Percentiles rank a stretch among this genome's conserved stretches.
Evolutionary conservation across 2,888 invertebrate species (phyloP).

Genomic region (Iphiclides podalirius): DNA sequence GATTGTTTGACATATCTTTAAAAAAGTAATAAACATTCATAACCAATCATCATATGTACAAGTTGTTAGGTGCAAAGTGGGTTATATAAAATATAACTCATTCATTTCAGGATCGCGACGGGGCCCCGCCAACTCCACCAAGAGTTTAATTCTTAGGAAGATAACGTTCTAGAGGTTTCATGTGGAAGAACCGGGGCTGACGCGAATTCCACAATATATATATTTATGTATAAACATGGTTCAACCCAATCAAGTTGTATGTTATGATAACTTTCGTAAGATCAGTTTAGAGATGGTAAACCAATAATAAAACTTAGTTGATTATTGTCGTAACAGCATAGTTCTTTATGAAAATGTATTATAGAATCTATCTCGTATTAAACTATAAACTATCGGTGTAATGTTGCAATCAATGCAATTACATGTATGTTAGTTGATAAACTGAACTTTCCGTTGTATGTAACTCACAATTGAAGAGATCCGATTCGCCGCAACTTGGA

Average conservation of each 20-base stretch:
- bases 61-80: too few relatives aligned
- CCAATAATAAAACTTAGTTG: conserved; percentile 9
- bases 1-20: too few relatives aligned
- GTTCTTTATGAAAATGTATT: conserved; percentile 16
- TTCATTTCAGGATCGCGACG: conserved; percentile 58
- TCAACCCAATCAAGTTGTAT: conserved; percentile 22
- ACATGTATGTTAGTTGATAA: background rate
- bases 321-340: conserved; percentile 5
- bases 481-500: background rate
- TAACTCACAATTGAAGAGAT: background rate
- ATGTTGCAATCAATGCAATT: conserved; percentile 1
- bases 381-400: conserved; percentile 12
- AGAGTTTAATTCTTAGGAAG: conserved; percentile 52
- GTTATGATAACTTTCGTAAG: conserved; percentile 29
- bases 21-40: too few relatives aligned
- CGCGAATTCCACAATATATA: conserved; percentile 31
- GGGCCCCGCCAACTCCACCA: conserved; percentile 71
- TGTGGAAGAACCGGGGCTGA: conserved; percentile 27
- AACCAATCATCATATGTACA: too few relatives aligned
- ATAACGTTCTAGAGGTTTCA: conserved; percentile 21
- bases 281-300: conserved; percentile 29
- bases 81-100: too few relatives aligned
- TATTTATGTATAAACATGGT: conserved; percentile 29
- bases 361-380: conserved; percentile 16
- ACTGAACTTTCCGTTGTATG: background rate